phyloP scores from a whole-genome alignment of 2,888 invertebrate genomes.

The Cryptocheilus praepositus region DNA sequence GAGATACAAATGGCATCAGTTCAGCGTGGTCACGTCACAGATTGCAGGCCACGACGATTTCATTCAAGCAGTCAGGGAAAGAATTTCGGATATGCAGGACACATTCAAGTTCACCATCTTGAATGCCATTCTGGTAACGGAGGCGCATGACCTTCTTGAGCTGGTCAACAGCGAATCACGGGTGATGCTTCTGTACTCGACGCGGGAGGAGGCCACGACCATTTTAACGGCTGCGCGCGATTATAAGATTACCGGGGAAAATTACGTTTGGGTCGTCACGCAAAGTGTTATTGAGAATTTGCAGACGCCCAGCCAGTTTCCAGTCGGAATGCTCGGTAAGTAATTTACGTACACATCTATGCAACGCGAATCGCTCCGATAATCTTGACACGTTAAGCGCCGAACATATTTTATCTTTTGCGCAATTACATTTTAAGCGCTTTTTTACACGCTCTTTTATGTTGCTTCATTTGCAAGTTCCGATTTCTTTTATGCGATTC shows the following conservation, averaged over 20 bases:
- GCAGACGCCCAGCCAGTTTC: conserved; percentile 86
- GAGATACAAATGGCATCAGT: conserved; percentile 97
- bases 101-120: conserved; percentile 88
- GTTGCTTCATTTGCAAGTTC: no score
- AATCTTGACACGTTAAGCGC: no score
- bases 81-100: conserved; percentile 89
- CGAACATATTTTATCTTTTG: no score
- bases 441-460: no score
- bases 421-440: no score
- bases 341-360: conserved; percentile 37
- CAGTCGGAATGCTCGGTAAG: conserved; percentile 93
- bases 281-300: conserved; percentile 93
- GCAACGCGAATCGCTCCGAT: no score
- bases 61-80: conserved; percentile 93
- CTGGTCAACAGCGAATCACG: conserved; percentile 92
- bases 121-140: conserved; percentile 89
- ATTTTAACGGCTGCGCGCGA: conserved; percentile 87
- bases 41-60: conserved; percentile 97
- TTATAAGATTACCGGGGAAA: conserved; percentile 89
- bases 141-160: conserved; percentile 84
- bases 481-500: no score
- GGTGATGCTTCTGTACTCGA: conserved; percentile 94
- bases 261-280: conserved; percentile 97
- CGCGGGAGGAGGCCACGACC: conserved; percentile 89
- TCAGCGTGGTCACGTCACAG: conserved; percentile 94